Evolutionary conservation across 2,113 vertebrate species (phyloP).

Genomic region (Dendrocopos noguchii): DNA sequence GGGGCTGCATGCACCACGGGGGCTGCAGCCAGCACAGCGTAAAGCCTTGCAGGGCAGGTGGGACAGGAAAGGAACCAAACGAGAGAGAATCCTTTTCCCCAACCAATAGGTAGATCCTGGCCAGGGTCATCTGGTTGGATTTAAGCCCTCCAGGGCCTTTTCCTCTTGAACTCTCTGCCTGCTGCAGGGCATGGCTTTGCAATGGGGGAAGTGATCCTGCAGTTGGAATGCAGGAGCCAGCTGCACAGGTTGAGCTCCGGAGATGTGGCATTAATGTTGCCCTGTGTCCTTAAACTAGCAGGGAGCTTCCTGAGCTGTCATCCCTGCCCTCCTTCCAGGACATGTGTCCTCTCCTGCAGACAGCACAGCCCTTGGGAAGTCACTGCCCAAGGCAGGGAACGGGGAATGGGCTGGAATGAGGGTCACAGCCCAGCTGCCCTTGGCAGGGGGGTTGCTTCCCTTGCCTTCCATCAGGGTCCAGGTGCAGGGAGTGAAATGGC

Average conservation of each 20-base stretch:
- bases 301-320: not conserved
- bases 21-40: too few species aligned
- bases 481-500: not conserved
- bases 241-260: not conserved
- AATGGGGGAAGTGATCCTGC: not conserved
- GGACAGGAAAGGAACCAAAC: too few species aligned
- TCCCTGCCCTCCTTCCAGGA: not conserved
- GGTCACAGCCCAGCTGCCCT: not conserved
- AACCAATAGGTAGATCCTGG: too few species aligned
- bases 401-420: not conserved
- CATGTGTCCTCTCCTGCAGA: not conserved
- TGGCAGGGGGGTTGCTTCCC: not conserved
- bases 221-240: not conserved
- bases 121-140: too few species aligned
- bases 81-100: too few species aligned
- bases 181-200: not conserved
- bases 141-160: not conserved
- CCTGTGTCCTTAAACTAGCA: not conserved
- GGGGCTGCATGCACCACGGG: too few species aligned
- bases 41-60: too few species aligned
- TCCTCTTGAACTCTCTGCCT: not conserved
- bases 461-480: not conserved
- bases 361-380: not conserved
- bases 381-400: not conserved
- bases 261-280: fast-evolving